Base-by-base conservation (phyloP, 2,888 invertebrate species). In the Habrosyne pyritoides region DNA sequence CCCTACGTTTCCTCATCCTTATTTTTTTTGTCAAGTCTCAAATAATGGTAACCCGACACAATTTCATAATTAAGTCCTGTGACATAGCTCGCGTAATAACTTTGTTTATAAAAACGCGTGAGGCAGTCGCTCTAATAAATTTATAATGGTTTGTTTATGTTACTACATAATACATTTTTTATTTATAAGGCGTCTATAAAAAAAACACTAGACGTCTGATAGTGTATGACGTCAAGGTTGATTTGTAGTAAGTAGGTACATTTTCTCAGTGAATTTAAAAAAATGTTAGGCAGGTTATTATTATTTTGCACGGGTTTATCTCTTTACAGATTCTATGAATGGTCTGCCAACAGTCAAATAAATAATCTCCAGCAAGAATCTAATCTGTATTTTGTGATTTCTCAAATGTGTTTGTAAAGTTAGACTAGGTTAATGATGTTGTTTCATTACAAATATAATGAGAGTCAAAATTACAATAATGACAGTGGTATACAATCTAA, bases 401-500 rank as follows among this genome's bases (percentile, higher is more conserved):
- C 36, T 12, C 0, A 36, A 14, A 14, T 14, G 36, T 7, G 14
- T 36, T 6, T 14, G 1, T 14, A 14, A 14, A n/a, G 2, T 6
- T 36, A 1, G 14, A 1, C 14, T 14, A 1, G 6, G 36, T 14
- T 14, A 36, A 36, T 36, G 36, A 36, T 36, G 36, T 36, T 36
- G 33, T 33, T n/a, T 14, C 36, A 36, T 36, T 14, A 36, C 36
- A 36, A 36, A 36, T 14, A 6, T 36, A 36, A 14, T 5, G 14
- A 36, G 36, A 14, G 14, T 4, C 36, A 36, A 14, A 36, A 36
- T 12, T 36, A 36, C 36, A 36, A 36, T 69, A 68, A 69, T 71
- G 67, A 61, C 62, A 68, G 69, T 69, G 70, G 66, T 70, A 66
- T 69, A 76, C 81, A 81, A 78, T 80, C 77, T 80, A 81, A 84